Conservation (phyloP, 2,113 vertebrate genomes). For the Hymenochirus boettgeri region DNA sequence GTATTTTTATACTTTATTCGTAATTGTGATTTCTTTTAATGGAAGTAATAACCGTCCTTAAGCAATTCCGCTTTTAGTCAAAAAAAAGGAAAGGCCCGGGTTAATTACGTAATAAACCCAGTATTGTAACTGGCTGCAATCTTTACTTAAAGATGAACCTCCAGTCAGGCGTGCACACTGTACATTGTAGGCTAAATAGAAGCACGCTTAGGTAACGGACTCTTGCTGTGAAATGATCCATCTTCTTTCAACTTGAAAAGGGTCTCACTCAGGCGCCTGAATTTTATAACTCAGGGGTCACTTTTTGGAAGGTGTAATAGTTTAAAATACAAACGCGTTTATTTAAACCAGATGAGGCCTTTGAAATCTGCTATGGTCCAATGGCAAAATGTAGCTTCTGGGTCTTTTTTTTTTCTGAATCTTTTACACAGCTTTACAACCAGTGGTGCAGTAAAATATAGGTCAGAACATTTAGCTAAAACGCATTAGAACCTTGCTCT, state of each 20-base stretch:
- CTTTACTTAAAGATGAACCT: background rate
- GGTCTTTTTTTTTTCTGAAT: background rate
- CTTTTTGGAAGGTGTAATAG: background rate
- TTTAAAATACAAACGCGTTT: conserved; percentile 4
- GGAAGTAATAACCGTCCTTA: too few species aligned
- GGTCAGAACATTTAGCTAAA: too few species aligned
- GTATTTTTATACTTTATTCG: too few species aligned
- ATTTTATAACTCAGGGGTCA: background rate
- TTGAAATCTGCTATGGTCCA: conserved; percentile 4
- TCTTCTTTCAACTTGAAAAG: conserved; percentile 1
- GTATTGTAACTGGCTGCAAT: too few species aligned
- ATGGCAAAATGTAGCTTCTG: background rate
- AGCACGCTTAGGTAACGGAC: background rate
- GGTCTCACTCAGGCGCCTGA: background rate
- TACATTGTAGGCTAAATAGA: background rate
- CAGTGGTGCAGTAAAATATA: too few species aligned
- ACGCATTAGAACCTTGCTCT: too few species aligned
- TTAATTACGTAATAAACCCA: too few species aligned
- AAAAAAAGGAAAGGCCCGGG: too few species aligned
- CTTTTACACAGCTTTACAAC: too few species aligned
- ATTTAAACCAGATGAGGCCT: conserved; percentile 3
- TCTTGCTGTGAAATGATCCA: background rate
- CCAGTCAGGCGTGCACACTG: background rate
- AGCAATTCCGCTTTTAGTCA: too few species aligned
- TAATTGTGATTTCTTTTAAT: too few species aligned